Percentiles rank a stretch among this genome's conserved stretches.
Conservation (phyloP, 2,888 invertebrate species). For the Erebia palarica region DNA sequence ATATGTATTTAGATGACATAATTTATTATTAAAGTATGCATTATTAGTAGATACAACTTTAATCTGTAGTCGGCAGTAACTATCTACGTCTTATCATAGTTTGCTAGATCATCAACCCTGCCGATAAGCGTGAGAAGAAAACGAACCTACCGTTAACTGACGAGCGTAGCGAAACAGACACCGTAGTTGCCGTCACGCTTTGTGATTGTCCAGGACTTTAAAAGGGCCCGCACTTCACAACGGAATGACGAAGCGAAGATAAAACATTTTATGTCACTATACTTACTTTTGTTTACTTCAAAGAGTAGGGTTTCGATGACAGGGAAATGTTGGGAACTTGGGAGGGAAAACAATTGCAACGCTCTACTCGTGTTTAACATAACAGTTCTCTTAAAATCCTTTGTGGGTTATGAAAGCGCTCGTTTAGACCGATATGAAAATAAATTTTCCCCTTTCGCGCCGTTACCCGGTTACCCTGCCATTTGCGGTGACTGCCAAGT, state of each 20-base stretch:
- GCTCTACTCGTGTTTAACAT: slow-evolving; percentile 50
- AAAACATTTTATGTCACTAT: slow-evolving; percentile 70
- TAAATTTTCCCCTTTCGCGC: slow-evolving; percentile 35
- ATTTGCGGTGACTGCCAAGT: slow-evolving; percentile 8
- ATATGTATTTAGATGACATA: no score
- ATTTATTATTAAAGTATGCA: no score
- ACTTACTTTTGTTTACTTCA: slow-evolving; percentile 70
- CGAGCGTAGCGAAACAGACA: no score
- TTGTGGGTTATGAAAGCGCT: slow-evolving; percentile 45
- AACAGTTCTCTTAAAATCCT: slow-evolving; percentile 52
- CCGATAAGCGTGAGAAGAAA: no score
- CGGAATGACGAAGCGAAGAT: slow-evolving; percentile 50
- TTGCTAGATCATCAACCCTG: no score
- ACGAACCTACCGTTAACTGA: no score
- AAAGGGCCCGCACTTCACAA: slow-evolving; percentile 23
- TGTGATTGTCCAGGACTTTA: neutral
- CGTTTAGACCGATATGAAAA: slow-evolving; percentile 34
- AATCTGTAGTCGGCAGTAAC: no score
- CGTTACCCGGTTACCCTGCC: slow-evolving; percentile 25
- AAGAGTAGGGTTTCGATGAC: slow-evolving; percentile 56
- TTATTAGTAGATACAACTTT: no score
- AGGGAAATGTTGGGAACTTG: slow-evolving; percentile 47
- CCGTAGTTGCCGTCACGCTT: neutral
- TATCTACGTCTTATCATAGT: no score
- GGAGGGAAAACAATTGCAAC: slow-evolving; percentile 53